These are phyloP conservation scores for Aeoliscus strigatus DNA, from an alignment of 2,797 vertebrate species.

Conservation along the genomic window DNA sequence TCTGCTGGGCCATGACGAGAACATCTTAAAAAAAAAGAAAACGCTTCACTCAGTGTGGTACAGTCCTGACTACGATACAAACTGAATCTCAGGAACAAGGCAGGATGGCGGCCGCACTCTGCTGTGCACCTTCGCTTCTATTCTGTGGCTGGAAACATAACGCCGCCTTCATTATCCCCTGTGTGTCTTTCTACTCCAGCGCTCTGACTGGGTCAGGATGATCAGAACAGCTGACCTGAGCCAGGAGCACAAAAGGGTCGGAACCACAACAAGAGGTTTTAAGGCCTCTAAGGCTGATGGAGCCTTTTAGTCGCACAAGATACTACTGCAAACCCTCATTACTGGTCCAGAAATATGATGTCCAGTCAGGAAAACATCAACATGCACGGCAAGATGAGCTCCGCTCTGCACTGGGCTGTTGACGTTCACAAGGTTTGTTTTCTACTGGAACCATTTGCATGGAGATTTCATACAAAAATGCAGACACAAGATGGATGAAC, in stretches of 20 bases:
- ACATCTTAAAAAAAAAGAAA: constrained; percentile 7
- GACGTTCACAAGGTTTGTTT: constrained; percentile 8
- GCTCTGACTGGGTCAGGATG: constrained; percentile 8
- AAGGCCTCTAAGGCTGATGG: constrained; percentile 54
- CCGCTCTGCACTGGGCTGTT: constrained; percentile 20
- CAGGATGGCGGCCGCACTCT: constrained; percentile 44
- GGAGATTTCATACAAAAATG: constrained; percentile 48
- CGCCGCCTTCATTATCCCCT: constrained; percentile 4
- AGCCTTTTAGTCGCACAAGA: constrained; percentile 17
- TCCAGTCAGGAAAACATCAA: constrained; percentile 36
- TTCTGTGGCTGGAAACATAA: constrained; percentile 40
- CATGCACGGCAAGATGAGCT: constrained; percentile 42
- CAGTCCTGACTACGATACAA: constrained; percentile 37
- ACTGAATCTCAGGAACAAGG: constrained; percentile 46
- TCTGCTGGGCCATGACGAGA: constrained; percentile 47
- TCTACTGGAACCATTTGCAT: constrained; percentile 27
- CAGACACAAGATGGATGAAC: constrained; percentile 45
- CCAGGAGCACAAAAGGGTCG: constrained; percentile 20
- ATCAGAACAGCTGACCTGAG: constrained; percentile 18
- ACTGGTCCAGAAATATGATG: constrained; percentile 22
- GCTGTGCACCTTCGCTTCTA: constrained; percentile 52
- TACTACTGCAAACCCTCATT: constrained; percentile 5
- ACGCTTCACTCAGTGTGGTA: constrained; percentile 36
- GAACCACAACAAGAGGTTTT: constrained; percentile 27
- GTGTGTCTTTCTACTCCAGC: constrained; percentile 12